Percentiles rank a stretch among this genome's conserved stretches.
Conservation (phyloP, 1,140 invertebrate species). For the Ptiloglossa arizonensis region DNA sequence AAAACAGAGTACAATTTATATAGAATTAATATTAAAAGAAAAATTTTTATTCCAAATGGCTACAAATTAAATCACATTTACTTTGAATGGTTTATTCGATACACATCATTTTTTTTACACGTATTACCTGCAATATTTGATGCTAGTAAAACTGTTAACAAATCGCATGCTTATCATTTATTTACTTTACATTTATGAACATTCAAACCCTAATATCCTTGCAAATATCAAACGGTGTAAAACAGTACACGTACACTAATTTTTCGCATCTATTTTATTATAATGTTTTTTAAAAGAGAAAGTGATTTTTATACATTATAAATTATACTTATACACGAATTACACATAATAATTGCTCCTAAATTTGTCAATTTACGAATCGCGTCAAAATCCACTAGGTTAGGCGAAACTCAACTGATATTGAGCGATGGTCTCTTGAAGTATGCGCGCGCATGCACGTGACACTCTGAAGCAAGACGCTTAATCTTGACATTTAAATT, state of each 20-base stretch:
- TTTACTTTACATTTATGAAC: constrained; percentile 13
- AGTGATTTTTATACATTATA: not conserved
- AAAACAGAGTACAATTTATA: not conserved
- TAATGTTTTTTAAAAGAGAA: not conserved
- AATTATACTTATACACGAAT: not conserved
- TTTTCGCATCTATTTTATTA: constrained; percentile 12
- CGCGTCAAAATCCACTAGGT: constrained; percentile 15
- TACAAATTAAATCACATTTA: not conserved
- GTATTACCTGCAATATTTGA: constrained; percentile 37
- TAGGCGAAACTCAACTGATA: not conserved
- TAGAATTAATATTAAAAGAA: not conserved
- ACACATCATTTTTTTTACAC: not conserved
- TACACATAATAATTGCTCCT: not conserved
- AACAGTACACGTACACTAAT: constrained; percentile 1
- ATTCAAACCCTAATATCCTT: not conserved
- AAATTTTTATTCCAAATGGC: not conserved
- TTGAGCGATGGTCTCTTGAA: not conserved
- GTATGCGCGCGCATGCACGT: not conserved
- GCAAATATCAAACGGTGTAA: not conserved
- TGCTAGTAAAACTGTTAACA: constrained; percentile 2
- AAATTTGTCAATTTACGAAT: not conserved
- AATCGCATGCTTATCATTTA: constrained; percentile 25
- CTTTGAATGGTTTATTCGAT: not conserved
- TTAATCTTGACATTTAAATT: not conserved
- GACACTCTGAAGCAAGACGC: not conserved